A percentile compares a stretch with the other conserved stretches of the same genome.
Conservation (phyloP, 1,140 invertebrate genomes). For the Scylla paramamosain region DNA sequence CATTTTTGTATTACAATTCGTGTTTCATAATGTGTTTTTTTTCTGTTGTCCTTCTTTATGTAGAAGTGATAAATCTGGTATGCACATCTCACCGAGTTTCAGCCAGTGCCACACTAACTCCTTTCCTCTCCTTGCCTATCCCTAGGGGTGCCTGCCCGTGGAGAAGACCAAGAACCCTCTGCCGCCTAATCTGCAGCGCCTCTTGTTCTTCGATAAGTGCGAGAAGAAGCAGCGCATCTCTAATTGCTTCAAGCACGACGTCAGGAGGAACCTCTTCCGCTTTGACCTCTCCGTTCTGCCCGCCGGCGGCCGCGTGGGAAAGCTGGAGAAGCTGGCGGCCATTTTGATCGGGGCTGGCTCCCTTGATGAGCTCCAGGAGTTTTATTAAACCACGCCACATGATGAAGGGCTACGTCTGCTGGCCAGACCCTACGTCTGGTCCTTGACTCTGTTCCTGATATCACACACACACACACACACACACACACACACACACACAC, state of each 20-base stretch:
- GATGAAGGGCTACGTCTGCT: no score
- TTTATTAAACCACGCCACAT: not conserved
- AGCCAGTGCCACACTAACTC: no score
- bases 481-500: not conserved
- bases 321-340: not conserved
- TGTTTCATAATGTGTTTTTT: no score
- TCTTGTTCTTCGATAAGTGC: conserved; percentile 61
- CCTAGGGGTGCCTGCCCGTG: conserved; percentile 54
- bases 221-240: conserved; percentile 48
- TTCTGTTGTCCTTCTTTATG: no score
- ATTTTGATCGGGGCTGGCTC: conserved; percentile 37
- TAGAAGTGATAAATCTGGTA: no score
- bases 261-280: conserved; percentile 45
- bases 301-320: not conserved
- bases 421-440: no score
- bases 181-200: conserved; percentile 39
- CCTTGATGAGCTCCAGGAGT: conserved; percentile 21
- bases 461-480: not conserved
- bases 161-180: not conserved
- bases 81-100: no score
- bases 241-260: conserved; percentile 67
- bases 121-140: no score
- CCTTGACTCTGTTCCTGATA: not conserved
- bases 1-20: no score
- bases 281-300: conserved; percentile 48